A percentile compares a stretch with the other conserved stretches of the same genome.
Evolutionary conservation across 2,113 vertebrate genomes (phyloP).

Genomic region (Isurus oxyrinchus): DNA sequence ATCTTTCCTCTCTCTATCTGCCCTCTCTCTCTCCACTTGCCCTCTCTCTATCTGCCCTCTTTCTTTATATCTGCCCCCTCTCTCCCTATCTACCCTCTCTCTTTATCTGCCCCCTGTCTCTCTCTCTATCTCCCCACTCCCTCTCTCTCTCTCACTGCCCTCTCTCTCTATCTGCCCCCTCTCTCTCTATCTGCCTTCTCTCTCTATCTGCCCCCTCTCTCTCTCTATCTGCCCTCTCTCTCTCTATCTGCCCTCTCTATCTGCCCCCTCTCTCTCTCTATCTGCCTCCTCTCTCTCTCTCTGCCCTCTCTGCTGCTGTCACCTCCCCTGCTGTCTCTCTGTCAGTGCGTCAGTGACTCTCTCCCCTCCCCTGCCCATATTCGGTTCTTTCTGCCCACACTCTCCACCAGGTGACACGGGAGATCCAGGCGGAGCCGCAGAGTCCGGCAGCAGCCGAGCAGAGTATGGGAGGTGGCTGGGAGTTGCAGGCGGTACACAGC

Average conservation of each 20-base stretch:
- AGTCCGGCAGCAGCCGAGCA: constrained; percentile 35
- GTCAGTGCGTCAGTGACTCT: background rate
- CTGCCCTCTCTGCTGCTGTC: background rate
- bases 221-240: no score
- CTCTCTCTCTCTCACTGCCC: no score
- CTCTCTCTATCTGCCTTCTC: background rate
- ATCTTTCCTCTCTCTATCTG: no score
- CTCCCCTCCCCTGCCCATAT: constrained; percentile 41
- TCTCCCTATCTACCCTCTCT: no score
- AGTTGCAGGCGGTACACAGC: background rate
- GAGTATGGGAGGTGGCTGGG: constrained; percentile 43
- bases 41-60: no score
- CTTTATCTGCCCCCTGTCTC: background rate
- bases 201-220: no score
- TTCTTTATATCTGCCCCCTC: no score
- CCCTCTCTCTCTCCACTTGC: no score
- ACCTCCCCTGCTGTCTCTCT: background rate
- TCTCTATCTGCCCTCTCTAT: no score
- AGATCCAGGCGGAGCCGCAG: background rate
- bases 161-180: background rate
- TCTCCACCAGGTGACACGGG: background rate
- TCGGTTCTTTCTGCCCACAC: constrained; percentile 39
- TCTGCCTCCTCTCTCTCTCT: no score
- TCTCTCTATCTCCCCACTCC: background rate
- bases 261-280: no score